Base-by-base conservation (phyloP, 2,113 vertebrate genomes). In the Trogon surrucura region DNA sequence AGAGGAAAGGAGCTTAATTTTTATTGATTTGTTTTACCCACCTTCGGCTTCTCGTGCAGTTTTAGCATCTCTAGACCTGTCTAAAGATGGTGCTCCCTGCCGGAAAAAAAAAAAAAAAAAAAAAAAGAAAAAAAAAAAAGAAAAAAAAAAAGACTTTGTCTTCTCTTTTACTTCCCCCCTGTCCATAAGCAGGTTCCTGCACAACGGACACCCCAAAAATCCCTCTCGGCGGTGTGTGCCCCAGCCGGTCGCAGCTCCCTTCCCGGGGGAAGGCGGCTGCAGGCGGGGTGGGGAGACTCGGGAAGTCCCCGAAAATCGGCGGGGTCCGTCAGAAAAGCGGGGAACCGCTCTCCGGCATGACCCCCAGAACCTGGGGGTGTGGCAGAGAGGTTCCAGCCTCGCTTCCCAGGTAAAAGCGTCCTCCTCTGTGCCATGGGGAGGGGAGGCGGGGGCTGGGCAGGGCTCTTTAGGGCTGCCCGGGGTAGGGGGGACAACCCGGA, bases 11-110 rank as follows among this genome's bases (percentile, higher is more conserved):
- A 72, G 19, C 21, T 32, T 13, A 3, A 15, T 57, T 87, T 84
- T 80, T 78, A 45, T 84, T 75, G 29, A 9, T 85, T 89, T 36
- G 20, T 19, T 67, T 85, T 53, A 89, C 95, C 85, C 93, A 89
- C 93, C 95, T 96, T 83, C 20, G n/a, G 21, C 26, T 64, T 79
- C 91, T 91, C 23, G 64, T 23, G 88, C n/a, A 58, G 56, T 14
- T 91, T 80, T 75, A 50, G 87, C 89, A 64, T 56, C 58, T 88
- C 67, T 75, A 54, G 91, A 38, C 51, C 82, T 47, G 53, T 22
- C 80, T 89, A 85, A 57, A 41, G 72, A 72, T 9, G 85, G 27
- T 44, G 78, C 15, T 61, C 91, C 84, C 32, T 56, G 82, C 9
- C 34, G 75, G 0, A 5, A 23, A 50, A 89, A 21, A 21, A n/a